A percentile compares a stretch with the other conserved stretches of the same genome.
Conservation (phyloP, 2,888 invertebrate species). For the Lamellibrachia satsuma region DNA sequence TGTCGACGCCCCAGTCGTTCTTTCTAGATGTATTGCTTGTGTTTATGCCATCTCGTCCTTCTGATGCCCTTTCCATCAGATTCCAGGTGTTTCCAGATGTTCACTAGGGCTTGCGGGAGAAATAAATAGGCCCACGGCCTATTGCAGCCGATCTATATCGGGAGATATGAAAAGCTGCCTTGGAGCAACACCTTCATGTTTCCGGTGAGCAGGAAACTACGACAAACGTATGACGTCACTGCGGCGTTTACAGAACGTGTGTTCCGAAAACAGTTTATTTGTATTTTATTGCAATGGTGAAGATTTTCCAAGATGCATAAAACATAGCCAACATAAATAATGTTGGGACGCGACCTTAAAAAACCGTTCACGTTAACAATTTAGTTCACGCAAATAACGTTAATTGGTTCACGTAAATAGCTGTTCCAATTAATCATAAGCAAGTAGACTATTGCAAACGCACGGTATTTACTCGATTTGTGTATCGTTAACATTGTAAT, state of each 20-base stretch:
- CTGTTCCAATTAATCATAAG: not conserved
- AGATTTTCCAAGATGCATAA: not conserved
- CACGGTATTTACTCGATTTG: not conserved
- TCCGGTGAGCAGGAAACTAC: not conserved
- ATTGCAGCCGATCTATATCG: not conserved
- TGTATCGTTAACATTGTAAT: not conserved
- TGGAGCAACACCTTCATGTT: not conserved
- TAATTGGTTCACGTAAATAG: not conserved
- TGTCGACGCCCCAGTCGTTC: not conserved
- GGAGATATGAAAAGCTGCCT: conserved; percentile 5
- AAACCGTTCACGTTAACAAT: not conserved
- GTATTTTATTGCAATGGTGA: not conserved
- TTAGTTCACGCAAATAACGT: not conserved
- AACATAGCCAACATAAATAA: not conserved
- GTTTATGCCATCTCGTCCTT: not conserved
- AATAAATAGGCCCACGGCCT: conserved; percentile 3
- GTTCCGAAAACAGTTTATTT: not conserved
- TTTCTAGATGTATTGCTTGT: not conserved
- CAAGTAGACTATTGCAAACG: not conserved
- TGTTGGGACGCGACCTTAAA: not conserved
- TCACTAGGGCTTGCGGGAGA: not conserved
- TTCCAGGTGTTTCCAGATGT: not conserved
- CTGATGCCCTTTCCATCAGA: conserved; percentile 6
- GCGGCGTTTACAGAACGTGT: not conserved
- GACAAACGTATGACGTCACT: not conserved